Base-by-base conservation (phyloP, 2,113 vertebrate genomes). In the Pterocles gutturalis region DNA sequence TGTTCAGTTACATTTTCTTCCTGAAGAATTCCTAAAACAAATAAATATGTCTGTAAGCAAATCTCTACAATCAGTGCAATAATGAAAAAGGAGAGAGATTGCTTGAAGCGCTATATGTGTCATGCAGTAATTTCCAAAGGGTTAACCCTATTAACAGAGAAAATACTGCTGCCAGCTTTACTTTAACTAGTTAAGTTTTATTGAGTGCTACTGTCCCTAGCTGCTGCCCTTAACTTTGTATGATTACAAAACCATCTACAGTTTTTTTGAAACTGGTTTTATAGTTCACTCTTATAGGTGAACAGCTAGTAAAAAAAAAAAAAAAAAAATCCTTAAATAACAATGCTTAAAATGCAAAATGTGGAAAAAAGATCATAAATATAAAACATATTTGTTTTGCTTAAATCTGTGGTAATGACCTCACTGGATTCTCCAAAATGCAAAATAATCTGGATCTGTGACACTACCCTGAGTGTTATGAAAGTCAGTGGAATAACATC, bases 131-230 rank as follows among this genome's bases (percentile, higher is more conserved):
- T 89, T 89, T 93, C 71, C 61, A 87, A 69, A 3, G 20, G 78
- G 55, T 34, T 95, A 80, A 92, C 75, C 70, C 31, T 85, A 85
- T 87, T 90, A 92, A 83, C 87, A 91, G 83, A 60, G 54, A 87
- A 95, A 92, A 83, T 29, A 43, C 51, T 34, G 60, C 51, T 92
- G 88, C 90, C 53, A 64, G 64, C 65, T 96, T 89, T 84, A 76
- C 58, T 94, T 80, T 53, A 92, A 67, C 33, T 34, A 55, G 60
- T 81, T 48, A 83, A 58, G 31, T 92, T 95, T 92, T 92, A 86
- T 83, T 81, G 88, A 94, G 76, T 83, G 83, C 86, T 93, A 71
- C 83, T 96, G 88, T 92, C 88, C 80, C 43, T 60, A 81, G 61
- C 69, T 87, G 80, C 80, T 84, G 76, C 76, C 72, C 79, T 80